Evolutionary conservation across 2,113 vertebrate genomes (phyloP), one percentile per base, ranked within the genome.

Genomic region (Sinocyclocheilus anophthalmus): DNA sequence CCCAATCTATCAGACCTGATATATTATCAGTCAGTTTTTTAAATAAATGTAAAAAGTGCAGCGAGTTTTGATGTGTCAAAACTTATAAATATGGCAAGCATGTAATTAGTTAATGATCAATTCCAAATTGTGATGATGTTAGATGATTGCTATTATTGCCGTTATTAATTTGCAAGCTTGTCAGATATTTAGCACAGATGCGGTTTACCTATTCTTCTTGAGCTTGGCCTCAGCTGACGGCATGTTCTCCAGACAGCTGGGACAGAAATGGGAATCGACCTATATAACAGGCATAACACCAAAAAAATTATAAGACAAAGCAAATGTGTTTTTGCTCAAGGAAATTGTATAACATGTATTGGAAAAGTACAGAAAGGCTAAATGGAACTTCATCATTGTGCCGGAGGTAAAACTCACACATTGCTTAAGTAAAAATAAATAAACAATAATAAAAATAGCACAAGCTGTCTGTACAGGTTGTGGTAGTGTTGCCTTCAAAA

Each of bases 241-340:
- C 98, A 99, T 99, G 91, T 99, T 99, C 92, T 99, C 98, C 95
- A 99, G 87, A 90, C 98, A 99, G 92, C 98, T 99, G 76, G 98
- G 98, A 88, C 98, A 99, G 89, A 98, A 99, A 91, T 99, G 98
- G 2, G 98, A 99, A 90, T 99, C 98, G 92, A 99, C 98, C 98
- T 99, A 92, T 77, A 77, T 81, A 88, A 76, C 33, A 78, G 87
- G 90, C 3, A 80, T 24, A 85, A 85, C n/a, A 26, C 20, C 53
- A 50, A 48, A 2, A 26, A 14, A 59, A 45, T 6, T 73, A 42
- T 12, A 61, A 33, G 39, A 42, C 4, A 59, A 55, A 48, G 8
- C 7, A 37, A 45, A 14, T 20, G 30, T 39, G 5, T 7, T 79
- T 61, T 57, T 39, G 37, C 11, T 16, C n/a, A 57, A 33, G 10